Evolutionary conservation across 2,113 vertebrate species (phyloP).

Genomic region (Cinclus cinclus): DNA sequence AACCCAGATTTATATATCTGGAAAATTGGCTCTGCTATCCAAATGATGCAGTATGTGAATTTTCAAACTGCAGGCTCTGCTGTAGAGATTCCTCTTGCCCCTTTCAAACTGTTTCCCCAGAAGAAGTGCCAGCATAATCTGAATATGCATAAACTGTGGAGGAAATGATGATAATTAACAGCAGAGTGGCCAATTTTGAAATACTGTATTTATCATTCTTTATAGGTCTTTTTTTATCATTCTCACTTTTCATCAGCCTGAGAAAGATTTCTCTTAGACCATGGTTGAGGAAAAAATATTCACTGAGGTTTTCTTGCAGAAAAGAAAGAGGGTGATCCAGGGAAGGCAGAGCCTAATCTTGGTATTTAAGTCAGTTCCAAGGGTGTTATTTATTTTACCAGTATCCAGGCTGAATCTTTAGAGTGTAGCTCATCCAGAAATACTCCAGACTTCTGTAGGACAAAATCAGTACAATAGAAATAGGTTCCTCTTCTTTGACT

Average conservation of each 20-base stretch:
- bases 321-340: background rate
- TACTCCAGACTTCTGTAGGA: background rate
- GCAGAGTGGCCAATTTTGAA: background rate
- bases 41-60: background rate
- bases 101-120: background rate
- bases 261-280: background rate
- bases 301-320: background rate
- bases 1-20: background rate
- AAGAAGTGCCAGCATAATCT: slow-evolving; percentile 11
- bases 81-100: background rate
- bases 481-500: background rate
- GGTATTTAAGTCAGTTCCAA: background rate
- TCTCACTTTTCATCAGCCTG: background rate
- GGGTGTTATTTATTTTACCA: background rate
- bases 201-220: background rate
- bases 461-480: background rate
- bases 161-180: slow-evolving; percentile 36
- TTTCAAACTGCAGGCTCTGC: background rate
- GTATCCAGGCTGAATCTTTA: background rate
- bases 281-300: background rate
- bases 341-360: background rate
- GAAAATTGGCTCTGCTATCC: background rate
- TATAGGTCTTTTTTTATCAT: background rate
- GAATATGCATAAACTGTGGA: slow-evolving; percentile 14
- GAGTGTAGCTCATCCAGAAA: background rate